Evolutionary conservation across 2,888 invertebrate species (phyloP), one percentile per base, ranked within the genome.

Genomic region (Habroteleia sp.): DNA sequence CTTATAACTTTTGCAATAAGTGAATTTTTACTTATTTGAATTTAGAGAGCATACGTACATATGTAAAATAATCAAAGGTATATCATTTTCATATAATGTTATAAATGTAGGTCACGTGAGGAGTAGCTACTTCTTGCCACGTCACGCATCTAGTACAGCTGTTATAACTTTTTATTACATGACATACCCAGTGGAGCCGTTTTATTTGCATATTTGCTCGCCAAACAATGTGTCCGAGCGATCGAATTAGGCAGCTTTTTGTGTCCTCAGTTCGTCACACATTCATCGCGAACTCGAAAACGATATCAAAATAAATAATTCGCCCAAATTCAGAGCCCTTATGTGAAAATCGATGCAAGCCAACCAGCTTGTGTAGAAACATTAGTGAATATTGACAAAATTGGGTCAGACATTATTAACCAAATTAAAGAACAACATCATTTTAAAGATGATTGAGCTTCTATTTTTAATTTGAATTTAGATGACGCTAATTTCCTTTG

Each of bases 91-190:
- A 44, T 44, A 52, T 65, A 65, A 44, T 44, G 44, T 65, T 65
- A 65, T 65, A 65, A 65, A 65, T 65, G 65, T 65, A 65, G 65
- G 65, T 65, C 65, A 54, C 65, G 65, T 17, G 65, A 29, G 44
- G 65, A 42, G 63, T 20, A 41, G 41, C 31, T 50, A 27, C 39
- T 62, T 48, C 44, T 62, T 62, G 5, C 23, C 29, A 29, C 20
- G 39, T 63, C 62, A 62, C 60, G 48, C 60, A 48, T 37, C 20
- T 10, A 50, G 41, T 63, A 56, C 25, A 56, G 42, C 46, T 56
- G 44, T 37, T 39, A 56, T 46, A 66, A 56, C 46, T 37, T 66
- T 66, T 37, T 66, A 56, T 56, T 56, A 54, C 54, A 46, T 29
- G 37, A 31, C 29, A 25, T 48, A 14, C 25, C 31, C 35, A 4